Evolutionary conservation across 1,140 invertebrate species (phyloP).

Genomic region (Proales similis): DNA sequence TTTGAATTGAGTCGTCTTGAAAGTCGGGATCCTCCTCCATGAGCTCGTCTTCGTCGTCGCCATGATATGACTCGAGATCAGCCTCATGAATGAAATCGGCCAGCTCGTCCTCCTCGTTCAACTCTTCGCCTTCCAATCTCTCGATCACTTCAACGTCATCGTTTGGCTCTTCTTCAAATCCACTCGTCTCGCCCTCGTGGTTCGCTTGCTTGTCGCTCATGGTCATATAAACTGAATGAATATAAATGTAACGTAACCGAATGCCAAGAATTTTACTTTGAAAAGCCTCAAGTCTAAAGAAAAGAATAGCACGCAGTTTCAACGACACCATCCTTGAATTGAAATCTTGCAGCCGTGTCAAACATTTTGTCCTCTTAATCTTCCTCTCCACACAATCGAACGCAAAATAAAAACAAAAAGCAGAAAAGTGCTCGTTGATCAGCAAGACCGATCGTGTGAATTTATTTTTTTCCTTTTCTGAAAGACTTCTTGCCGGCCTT

Average conservation of each 20-base stretch:
- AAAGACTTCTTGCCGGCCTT: slow-evolving; percentile 16
- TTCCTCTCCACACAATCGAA: not conserved
- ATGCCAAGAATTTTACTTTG: no score
- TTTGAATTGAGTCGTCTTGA: slow-evolving; percentile 17
- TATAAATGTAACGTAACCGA: no score
- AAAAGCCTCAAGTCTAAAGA: not conserved
- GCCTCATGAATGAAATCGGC: not conserved
- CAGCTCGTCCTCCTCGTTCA: not conserved
- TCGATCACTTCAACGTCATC: not conserved
- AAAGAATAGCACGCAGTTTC: no score
- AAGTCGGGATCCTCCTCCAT: slow-evolving; percentile 1
- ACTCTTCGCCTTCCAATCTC: not conserved
- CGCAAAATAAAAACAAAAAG: not conserved
- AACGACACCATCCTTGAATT: no score
- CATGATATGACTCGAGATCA: slow-evolving; percentile 9
- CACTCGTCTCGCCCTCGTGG: not conserved
- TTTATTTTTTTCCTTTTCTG: slow-evolving; percentile 9
- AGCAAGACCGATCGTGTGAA: not conserved
- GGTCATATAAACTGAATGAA: not conserved
- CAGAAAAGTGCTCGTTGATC: not conserved
- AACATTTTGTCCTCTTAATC: no score
- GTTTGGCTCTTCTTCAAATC: slow-evolving; percentile 13
- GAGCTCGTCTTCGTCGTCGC: not conserved
- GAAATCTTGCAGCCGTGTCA: no score
- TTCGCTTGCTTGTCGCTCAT: not conserved